A percentile compares a stretch with the other conserved stretches of the same genome.
Evolutionary conservation across 2,797 vertebrate species (phyloP).

Genomic region (Thamnophis elegans): DNA sequence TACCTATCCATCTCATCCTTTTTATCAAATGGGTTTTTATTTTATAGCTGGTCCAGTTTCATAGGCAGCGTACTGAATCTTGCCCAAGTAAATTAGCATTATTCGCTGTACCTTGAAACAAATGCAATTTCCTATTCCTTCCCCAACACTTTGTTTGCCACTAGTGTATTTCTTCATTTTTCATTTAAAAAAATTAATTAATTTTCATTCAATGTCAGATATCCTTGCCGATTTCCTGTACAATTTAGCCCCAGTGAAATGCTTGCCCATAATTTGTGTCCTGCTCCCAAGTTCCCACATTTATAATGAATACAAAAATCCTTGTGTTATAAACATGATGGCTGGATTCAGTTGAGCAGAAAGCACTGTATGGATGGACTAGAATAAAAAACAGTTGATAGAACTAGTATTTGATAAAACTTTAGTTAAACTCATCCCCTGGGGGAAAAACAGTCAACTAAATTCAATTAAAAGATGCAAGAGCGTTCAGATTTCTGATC

Average conservation of each 20-base stretch:
- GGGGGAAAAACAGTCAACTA: not conserved
- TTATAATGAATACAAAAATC: not conserved
- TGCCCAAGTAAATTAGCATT: not conserved
- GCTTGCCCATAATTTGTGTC: slow-evolving; percentile 5
- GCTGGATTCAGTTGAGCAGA: not conserved
- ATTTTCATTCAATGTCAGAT: slow-evolving; percentile 15
- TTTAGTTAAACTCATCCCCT: not conserved
- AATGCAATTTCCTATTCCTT: not conserved
- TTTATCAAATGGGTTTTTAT: not conserved
- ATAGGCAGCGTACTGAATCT: not conserved
- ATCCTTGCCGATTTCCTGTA: not conserved
- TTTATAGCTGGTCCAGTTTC: not conserved
- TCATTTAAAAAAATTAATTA: not conserved
- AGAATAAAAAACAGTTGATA: not conserved
- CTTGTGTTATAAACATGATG: not conserved
- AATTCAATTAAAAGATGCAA: not conserved
- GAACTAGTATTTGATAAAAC: not conserved
- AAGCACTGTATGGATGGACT: not conserved
- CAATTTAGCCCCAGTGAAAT: not conserved
- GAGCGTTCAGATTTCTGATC: not conserved
- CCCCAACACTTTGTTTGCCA: not conserved
- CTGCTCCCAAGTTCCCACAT: not conserved
- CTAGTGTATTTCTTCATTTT: not conserved
- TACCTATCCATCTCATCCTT: not conserved
- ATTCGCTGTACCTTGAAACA: not conserved